Conservation (phyloP, 2,888 invertebrate genomes). For the Sphaerophoria taeniata region DNA sequence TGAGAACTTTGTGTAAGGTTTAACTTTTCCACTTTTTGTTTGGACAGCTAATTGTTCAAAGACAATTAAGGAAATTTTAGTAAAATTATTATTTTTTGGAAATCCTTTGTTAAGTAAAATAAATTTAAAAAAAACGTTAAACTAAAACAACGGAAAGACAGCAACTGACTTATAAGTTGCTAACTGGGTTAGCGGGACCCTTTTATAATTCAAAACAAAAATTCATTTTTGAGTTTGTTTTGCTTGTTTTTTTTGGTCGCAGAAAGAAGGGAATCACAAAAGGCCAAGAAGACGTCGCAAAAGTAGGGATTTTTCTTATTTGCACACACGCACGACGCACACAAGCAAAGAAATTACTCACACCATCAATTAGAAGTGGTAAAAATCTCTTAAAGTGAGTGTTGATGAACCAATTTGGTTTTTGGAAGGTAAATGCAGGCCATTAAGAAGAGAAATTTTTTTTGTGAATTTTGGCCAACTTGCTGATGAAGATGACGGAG, state of each 20-base stretch:
- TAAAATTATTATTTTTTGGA: slow-evolving; percentile 1
- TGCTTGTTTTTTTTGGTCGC: slow-evolving; percentile 13
- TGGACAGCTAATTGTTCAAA: not conserved
- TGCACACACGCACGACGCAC: not conserved
- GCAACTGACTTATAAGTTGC: slow-evolving; percentile 33
- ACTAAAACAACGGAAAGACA: slow-evolving; percentile 29
- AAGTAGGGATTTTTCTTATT: slow-evolving; percentile 1
- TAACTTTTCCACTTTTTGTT: no score
- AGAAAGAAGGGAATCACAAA: slow-evolving; percentile 35
- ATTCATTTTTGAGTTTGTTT: not conserved
- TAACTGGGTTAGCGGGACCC: slow-evolving; percentile 34
- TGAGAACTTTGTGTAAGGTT: not conserved
- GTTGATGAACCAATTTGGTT: slow-evolving; percentile 4
- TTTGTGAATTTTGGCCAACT: not conserved
- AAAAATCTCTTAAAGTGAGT: slow-evolving; percentile 14
- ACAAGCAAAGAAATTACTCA: not conserved
- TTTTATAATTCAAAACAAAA: slow-evolving; percentile 28
- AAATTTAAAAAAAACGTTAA: slow-evolving; percentile 14
- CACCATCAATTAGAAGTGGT: not conserved
- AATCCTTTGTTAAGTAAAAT: slow-evolving; percentile 6
- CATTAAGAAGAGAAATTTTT: slow-evolving; percentile 18
- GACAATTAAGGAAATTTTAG: not conserved
- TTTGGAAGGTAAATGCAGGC: not conserved
- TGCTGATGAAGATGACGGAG: not conserved
- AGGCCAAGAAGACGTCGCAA: not conserved